These are phyloP conservation scores for Piscicola geometra DNA, from an alignment of 2,888 invertebrate species.

Conservation along the genomic window DNA sequence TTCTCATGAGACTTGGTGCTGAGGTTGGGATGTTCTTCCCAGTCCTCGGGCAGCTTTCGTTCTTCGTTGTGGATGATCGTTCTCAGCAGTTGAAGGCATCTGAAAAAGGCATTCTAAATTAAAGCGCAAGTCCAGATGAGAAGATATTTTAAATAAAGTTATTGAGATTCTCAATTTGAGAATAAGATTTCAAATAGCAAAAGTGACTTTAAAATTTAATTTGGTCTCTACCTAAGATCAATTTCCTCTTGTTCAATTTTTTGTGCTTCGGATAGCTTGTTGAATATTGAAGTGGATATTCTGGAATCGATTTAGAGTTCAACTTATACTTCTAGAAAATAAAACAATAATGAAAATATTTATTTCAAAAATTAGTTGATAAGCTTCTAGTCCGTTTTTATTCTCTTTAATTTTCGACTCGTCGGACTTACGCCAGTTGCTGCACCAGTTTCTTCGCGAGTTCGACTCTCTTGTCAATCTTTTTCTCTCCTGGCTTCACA, in stretches of 20 bases:
- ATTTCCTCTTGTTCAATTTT: conserved; percentile 44
- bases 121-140: too few species aligned
- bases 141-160: too few species aligned
- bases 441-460: conserved; percentile 43
- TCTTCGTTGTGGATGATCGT: conserved; percentile 50
- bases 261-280: conserved; percentile 40
- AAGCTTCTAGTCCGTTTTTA: too few species aligned
- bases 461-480: conserved; percentile 42
- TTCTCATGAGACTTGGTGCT: conserved; percentile 43
- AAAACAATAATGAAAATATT: background rate
- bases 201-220: too few species aligned
- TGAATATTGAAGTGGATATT: conserved; percentile 42
- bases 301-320: conserved; percentile 26
- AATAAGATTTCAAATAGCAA: too few species aligned
- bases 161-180: too few species aligned
- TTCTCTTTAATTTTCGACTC: background rate
- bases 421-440: conserved; percentile 44
- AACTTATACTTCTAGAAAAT: background rate
- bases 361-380: background rate
- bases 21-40: conserved; percentile 45
- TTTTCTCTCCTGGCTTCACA: conserved; percentile 43
- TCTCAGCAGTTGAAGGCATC: conserved; percentile 48
- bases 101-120: too few species aligned
- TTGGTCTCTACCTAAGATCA: conserved; percentile 44
- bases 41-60: conserved; percentile 46